A percentile compares a stretch with the other conserved stretches of the same genome.
These are phyloP conservation scores for Ahaetulla prasina DNA, from an alignment of 2,113 vertebrate genomes.

Conservation along the genomic window DNA sequence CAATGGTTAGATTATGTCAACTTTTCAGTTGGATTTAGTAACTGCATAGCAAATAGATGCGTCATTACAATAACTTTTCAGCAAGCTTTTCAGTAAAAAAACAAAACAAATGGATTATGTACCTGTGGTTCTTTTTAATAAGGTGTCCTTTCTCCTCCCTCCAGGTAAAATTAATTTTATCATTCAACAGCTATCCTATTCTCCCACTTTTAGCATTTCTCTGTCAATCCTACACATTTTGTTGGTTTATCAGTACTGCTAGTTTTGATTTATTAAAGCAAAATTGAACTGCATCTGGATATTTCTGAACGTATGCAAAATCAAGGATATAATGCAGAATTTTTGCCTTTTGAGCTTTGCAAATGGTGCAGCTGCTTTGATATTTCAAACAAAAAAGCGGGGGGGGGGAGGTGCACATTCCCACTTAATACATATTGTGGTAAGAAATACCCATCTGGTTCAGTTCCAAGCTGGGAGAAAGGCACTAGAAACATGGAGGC, in stretches of 20 bases:
- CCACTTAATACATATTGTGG: neutral
- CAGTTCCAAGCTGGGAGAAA: too few species aligned
- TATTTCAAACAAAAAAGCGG: neutral
- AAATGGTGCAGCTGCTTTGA: neutral
- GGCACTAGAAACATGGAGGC: too few species aligned
- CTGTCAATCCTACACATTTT: neutral
- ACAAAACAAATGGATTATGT: neutral
- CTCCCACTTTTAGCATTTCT: neutral
- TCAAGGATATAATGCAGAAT: neutral
- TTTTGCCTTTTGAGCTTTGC: neutral
- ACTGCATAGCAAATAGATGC: neutral
- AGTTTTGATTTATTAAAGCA: neutral
- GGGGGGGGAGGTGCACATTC: neutral
- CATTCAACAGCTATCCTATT: neutral
- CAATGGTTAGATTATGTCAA: neutral
- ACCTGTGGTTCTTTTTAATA: neutral
- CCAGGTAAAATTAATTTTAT: neutral
- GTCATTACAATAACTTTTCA: neutral
- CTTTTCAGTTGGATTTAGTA: neutral
- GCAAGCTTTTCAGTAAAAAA: neutral
- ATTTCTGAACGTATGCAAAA: neutral
- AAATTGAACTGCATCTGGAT: neutral
- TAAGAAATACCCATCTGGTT: too few species aligned
- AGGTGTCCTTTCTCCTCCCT: neutral
- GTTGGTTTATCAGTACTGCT: neutral